These are phyloP conservation scores for Macrochelys suwanniensis DNA, from an alignment of 2,797 vertebrate genomes.

Conservation along the genomic window DNA sequence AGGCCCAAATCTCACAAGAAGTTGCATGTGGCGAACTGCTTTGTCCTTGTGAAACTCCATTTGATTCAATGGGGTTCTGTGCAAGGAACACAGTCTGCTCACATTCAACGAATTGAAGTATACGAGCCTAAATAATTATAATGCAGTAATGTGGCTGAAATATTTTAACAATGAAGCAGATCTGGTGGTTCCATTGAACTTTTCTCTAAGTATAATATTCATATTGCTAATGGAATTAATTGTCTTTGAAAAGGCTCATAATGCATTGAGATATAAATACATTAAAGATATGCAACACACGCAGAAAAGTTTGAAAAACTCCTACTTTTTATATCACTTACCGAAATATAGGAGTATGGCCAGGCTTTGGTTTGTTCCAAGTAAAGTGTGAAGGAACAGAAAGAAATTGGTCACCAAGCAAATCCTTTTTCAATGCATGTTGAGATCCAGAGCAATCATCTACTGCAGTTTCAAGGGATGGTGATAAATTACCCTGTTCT, in stretches of 20 bases:
- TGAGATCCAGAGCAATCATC: conserved; percentile 88
- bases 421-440: conserved; percentile 93
- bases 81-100: background rate
- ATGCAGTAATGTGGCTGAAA: background rate
- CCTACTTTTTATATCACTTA: conserved; percentile 77
- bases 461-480: conserved; percentile 90
- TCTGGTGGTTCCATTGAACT: background rate
- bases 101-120: background rate
- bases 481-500: conserved; percentile 90
- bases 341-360: conserved; percentile 98
- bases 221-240: background rate
- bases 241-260: background rate
- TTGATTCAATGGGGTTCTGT: background rate
- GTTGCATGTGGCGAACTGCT: background rate
- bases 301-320: background rate
- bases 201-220: background rate
- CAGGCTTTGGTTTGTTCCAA: conserved; percentile 99
- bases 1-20: background rate
- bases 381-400: conserved; percentile 98
- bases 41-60: background rate
- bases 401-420: conserved; percentile 94
- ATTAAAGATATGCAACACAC: background rate
- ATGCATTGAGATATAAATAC: background rate
- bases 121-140: background rate
- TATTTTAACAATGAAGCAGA: background rate